These are phyloP conservation scores for Pseudoips prasinana DNA, from an alignment of 2,888 invertebrate species.

Conservation along the genomic window DNA sequence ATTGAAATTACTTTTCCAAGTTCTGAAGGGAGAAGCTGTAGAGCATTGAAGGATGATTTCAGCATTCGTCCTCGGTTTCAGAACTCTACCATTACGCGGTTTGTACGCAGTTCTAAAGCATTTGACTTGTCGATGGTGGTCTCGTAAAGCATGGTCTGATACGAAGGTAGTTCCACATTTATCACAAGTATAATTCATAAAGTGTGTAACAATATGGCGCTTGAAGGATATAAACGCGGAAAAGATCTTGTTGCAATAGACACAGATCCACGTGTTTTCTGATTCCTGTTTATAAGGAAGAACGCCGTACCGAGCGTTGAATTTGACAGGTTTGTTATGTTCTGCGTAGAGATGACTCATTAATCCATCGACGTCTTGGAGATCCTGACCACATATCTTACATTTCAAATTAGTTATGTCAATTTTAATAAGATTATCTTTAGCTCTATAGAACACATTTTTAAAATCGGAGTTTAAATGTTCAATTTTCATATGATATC, in stretches of 20 bases:
- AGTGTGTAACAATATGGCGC: constrained; percentile 65
- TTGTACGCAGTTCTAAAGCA: constrained; percentile 67
- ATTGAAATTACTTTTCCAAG: constrained; percentile 72
- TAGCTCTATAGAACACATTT: constrained; percentile 69
- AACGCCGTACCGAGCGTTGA: constrained; percentile 66
- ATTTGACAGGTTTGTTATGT: constrained; percentile 65
- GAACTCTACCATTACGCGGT: constrained; percentile 61
- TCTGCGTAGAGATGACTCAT: constrained; percentile 62
- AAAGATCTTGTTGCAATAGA: constrained; percentile 60
- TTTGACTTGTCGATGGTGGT: constrained; percentile 68
- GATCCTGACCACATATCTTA: constrained; percentile 55
- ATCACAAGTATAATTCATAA: constrained; percentile 68
- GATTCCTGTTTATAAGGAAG: constrained; percentile 63
- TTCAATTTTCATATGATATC: constrained; percentile 60
- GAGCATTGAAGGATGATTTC: constrained; percentile 71
- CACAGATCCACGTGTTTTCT: constrained; percentile 57
- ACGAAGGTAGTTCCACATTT: constrained; percentile 71
- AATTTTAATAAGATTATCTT: constrained; percentile 69
- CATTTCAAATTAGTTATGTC: constrained; percentile 71
- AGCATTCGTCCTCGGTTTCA: constrained; percentile 65
- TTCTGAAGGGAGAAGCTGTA: constrained; percentile 68
- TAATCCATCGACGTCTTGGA: constrained; percentile 58
- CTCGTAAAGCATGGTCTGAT: constrained; percentile 64
- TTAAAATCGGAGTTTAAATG: constrained; percentile 61
- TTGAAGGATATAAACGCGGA: constrained; percentile 61